Evolutionary conservation across 2,888 invertebrate genomes (phyloP).

Genomic region (Dorcus parallelipipedus): DNA sequence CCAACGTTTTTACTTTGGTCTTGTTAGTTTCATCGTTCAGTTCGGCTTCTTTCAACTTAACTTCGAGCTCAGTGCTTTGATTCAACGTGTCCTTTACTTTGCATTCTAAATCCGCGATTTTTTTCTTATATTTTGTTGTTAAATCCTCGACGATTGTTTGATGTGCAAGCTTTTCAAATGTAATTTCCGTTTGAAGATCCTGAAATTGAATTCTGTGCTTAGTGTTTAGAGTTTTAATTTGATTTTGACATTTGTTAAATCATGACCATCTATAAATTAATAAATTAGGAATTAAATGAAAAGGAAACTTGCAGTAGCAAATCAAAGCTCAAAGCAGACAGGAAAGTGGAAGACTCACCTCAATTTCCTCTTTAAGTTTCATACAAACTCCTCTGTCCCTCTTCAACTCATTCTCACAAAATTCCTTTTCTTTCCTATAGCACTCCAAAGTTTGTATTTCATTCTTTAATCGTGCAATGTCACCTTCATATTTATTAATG

Average conservation of each 20-base stretch:
- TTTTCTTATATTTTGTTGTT: conserved; percentile 35
- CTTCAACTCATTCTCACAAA: conserved; percentile 9
- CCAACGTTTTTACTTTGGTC: conserved; percentile 45
- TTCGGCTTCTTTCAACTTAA: conserved; percentile 28
- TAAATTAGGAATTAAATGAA: too few species aligned
- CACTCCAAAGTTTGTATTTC: conserved; percentile 47
- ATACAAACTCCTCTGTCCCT: conserved; percentile 18
- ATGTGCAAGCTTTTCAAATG: conserved; percentile 13
- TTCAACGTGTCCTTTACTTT: conserved; percentile 41
- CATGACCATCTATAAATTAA: too few species aligned
- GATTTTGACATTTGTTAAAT: too few species aligned
- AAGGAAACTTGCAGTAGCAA: background rate
- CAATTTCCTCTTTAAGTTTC: conserved; percentile 23
- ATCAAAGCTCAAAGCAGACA: conserved; percentile 14
- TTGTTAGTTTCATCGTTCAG: conserved; percentile 26
- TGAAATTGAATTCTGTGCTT: conserved; percentile 7
- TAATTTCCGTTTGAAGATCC: conserved; percentile 29
- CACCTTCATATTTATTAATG: conserved; percentile 49
- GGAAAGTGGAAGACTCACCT: conserved; percentile 12
- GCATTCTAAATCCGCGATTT: conserved; percentile 40
- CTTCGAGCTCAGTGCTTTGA: conserved; percentile 26
- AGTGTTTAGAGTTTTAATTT: too few species aligned
- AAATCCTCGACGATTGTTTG: conserved; percentile 28
- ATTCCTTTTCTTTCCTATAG: conserved; percentile 31
- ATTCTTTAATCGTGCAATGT: conserved; percentile 48